Base-by-base conservation (phyloP, 2,888 invertebrate species). In the Apodemia mormo region DNA sequence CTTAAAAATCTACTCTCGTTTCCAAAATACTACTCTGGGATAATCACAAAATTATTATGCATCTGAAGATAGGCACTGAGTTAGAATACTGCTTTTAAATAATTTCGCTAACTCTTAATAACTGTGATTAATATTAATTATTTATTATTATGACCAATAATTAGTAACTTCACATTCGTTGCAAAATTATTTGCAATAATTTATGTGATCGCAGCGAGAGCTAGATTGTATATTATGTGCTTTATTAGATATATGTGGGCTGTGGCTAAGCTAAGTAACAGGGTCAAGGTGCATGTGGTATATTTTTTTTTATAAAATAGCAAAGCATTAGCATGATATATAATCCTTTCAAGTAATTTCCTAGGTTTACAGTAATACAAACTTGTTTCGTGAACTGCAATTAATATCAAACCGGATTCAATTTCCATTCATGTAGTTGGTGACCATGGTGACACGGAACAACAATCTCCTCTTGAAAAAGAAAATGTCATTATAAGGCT, bases 361-460 rank as follows among this genome's bases (percentile, higher is more conserved):
- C 54, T 54, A 22, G 54, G 22, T 54, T 54, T 54, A n/a, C 54
- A 9, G 54, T 54, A 54, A 54, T 54, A 8, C 54, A 54, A 54
- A 54, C 54, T 54, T 8, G 54, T 54, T 54, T 54, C 54, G 54
- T 54, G 40, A 14, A 22, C 45, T 12, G 22, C 22, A 54, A 52
- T 14, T 52, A n/a, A 52, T 67, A n/a, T 56, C 43, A 65, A 74
- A 74, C 74, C 74, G 70, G 72, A 71, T 71, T 66, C 56, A 76
- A 74, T 76, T 75, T 79, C 78, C 79, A 81, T 77, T 82, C 80
- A 82, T 85, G 81, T 83, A 81, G 82, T 81, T 74, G 77, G 73
- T 78, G 83, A 84, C 90, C 90, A 88, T 90, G 87, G 75, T 76
- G 78, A 79, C 78, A 78, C 79, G 80, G 78, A 81, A 80, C 79